Evolutionary conservation across 2,797 vertebrate species (phyloP).

Genomic region (Falco concolor): DNA sequence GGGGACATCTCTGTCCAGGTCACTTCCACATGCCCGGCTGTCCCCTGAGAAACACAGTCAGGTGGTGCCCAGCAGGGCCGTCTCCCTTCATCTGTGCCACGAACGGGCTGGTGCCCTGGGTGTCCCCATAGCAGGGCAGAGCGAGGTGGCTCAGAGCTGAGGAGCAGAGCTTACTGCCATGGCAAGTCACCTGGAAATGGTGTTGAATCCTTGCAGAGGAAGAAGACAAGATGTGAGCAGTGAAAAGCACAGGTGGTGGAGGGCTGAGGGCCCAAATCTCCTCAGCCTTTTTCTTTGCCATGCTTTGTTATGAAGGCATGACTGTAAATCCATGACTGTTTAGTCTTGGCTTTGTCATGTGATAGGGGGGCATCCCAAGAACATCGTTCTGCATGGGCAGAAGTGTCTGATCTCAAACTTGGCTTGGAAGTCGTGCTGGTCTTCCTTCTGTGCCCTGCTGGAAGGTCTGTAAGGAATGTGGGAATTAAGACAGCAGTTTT

Average conservation of each 20-base stretch:
- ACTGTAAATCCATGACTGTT: background rate
- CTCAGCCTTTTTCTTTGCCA: background rate
- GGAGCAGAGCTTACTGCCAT: background rate
- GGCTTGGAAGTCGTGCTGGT: background rate
- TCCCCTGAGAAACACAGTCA: background rate
- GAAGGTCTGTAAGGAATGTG: background rate
- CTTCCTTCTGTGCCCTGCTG: background rate
- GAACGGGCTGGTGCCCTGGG: background rate
- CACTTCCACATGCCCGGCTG: background rate
- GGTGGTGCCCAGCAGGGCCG: fast-evolving
- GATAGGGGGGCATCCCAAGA: background rate
- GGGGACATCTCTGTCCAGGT: fast-evolving
- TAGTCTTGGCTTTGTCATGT: background rate
- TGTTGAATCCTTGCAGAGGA: background rate
- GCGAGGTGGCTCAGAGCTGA: background rate
- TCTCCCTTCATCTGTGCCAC: background rate
- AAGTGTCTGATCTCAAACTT: background rate
- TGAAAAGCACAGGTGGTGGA: background rate
- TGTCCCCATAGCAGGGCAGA: background rate
- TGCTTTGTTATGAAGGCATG: background rate
- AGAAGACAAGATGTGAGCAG: background rate
- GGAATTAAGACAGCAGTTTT: background rate
- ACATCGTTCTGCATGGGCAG: background rate
- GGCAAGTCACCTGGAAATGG: background rate
- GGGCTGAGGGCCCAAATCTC: background rate